Percentiles rank a stretch among this genome's conserved stretches.
Evolutionary conservation across 2,113 vertebrate genomes (phyloP).

Genomic region (Hypanus sabinus): DNA sequence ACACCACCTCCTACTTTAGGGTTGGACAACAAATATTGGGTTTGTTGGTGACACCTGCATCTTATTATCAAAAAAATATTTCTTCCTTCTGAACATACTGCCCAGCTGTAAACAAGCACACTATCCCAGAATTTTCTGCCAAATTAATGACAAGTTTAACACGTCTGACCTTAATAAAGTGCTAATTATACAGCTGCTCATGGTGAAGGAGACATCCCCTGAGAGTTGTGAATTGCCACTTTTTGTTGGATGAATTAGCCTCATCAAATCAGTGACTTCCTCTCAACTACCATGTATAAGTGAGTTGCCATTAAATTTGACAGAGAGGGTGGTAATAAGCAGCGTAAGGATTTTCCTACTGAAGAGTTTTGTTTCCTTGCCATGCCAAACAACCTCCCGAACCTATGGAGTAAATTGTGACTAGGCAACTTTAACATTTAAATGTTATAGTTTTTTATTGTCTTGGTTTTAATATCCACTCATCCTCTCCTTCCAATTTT

Average conservation of each 20-base stretch:
- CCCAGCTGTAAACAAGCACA: neutral
- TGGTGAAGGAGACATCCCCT: neutral
- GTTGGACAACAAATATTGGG: no score
- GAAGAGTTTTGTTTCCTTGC: neutral
- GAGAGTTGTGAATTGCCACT: neutral
- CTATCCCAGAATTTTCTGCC: neutral
- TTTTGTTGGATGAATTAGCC: neutral
- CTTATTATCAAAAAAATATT: neutral
- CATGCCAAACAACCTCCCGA: neutral
- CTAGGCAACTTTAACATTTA: neutral
- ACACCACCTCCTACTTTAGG: no score
- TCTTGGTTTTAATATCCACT: neutral
- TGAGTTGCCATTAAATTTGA: neutral
- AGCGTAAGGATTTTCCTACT: neutral
- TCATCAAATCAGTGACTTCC: neutral
- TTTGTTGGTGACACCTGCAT: no score
- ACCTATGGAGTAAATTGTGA: neutral
- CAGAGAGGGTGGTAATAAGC: neutral
- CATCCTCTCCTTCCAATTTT: neutral
- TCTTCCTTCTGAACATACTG: neutral
- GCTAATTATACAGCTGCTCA: neutral
- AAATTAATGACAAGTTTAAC: neutral
- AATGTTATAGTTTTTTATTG: neutral
- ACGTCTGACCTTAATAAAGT: neutral
- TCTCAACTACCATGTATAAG: neutral